Base-by-base conservation (phyloP, 2,113 vertebrate species). In the Nymphicus hollandicus region DNA sequence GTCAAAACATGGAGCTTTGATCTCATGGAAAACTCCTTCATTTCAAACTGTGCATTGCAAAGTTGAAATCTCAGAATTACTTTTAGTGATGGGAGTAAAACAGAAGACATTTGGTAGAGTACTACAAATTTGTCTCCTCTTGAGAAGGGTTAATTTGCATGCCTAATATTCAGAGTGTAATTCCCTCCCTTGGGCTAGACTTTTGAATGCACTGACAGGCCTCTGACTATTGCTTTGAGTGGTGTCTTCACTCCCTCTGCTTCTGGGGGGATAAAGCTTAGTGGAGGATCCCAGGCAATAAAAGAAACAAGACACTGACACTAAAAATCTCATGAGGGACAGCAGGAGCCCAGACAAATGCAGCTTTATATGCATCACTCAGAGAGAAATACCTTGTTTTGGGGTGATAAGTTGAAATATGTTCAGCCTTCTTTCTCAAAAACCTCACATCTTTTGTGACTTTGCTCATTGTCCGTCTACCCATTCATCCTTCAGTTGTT, bases 131-230 rank as follows among this genome's bases (percentile, higher is more conserved):
- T 25, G 16, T 65, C 49, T 87, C 74, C 53, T 27, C 44, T 33
- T 61, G 44, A 85, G 85, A 69, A 86, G 44, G 58, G 81, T 66
- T 93, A 88, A 93, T 93, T 91, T 93, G 79, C 85, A 72, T 95
- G 74, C 49, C 81, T 93, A 91, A 91, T 88, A 82, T 41, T 89
- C 31, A 20, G 13, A 83, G 19, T 69, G 63, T 87, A 91, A 96
- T 94, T 91, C 70, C 39, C 7, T 91, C 88, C 61, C 66, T 27
- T 86, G 76, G 55, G 64, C 69, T 76, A 81, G 24, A n/a, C 43
- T 81, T 93, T 52, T 72, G 60, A 85, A 19, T n/a, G 35, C 20
- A 70, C 44, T 47, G 37, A 52, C 50, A 78, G 41, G 24, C 41
- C 82, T 77, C 50, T 60, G 50, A 19, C 52, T 63, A 25, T 15